Evolutionary conservation across 2,113 vertebrate genomes (phyloP).

Genomic region (Gallinago media): DNA sequence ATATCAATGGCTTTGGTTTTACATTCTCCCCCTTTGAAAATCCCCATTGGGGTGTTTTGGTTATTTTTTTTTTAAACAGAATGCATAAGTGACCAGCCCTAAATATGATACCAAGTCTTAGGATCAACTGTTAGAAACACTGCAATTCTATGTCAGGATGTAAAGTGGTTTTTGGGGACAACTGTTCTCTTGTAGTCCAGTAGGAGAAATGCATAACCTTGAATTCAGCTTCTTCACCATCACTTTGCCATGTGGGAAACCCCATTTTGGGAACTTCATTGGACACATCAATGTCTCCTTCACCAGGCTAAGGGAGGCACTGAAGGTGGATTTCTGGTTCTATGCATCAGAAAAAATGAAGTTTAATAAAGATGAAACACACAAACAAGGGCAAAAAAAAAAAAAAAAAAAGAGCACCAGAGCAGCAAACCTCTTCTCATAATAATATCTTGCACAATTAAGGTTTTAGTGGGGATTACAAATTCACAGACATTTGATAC

Average conservation of each 20-base stretch:
- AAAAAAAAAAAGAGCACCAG: background rate
- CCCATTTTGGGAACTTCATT: background rate
- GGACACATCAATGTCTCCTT: background rate
- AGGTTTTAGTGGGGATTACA: background rate
- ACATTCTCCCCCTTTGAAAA: background rate
- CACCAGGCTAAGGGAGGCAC: background rate
- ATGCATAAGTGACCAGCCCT: background rate
- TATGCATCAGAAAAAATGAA: background rate
- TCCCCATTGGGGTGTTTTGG: background rate
- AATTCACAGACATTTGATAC: background rate
- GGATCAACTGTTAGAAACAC: background rate
- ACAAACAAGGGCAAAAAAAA: background rate
- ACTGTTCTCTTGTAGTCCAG: background rate
- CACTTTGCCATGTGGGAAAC: background rate
- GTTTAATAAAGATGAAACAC: background rate
- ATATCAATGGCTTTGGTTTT: background rate
- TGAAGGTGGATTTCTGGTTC: background rate
- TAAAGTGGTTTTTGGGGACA: background rate
- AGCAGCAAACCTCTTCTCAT: background rate
- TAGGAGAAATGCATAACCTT: background rate
- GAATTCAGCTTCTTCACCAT: background rate
- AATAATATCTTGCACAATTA: background rate
- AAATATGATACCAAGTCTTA: background rate
- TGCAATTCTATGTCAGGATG: background rate
- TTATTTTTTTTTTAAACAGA: background rate